Conservation (phyloP, 2,888 invertebrate genomes). For the Coleophora flavipennella region DNA sequence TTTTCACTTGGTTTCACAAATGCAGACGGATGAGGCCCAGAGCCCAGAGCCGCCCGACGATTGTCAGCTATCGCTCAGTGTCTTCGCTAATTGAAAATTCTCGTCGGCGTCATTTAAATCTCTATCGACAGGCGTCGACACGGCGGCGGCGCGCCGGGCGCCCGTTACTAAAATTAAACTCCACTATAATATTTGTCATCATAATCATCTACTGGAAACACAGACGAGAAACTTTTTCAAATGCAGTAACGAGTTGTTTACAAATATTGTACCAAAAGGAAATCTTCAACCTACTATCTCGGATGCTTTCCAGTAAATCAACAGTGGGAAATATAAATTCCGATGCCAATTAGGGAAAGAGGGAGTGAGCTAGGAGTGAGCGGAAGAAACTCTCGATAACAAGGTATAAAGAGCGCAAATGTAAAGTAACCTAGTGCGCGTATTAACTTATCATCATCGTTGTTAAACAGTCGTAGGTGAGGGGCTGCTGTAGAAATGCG, state of each 20-base stretch:
- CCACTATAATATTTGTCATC: conserved; percentile 37
- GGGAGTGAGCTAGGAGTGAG: conserved; percentile 53
- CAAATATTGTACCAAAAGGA: no score
- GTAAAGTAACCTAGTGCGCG: conserved; percentile 56
- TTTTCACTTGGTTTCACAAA: conserved; percentile 69
- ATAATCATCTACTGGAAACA: conserved; percentile 18
- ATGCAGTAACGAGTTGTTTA: background rate
- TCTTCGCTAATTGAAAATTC: conserved; percentile 68
- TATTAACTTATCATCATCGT: no score
- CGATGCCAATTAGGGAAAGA: conserved; percentile 64
- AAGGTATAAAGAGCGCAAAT: conserved; percentile 56
- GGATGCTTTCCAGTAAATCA: no score
- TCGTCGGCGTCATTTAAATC: conserved; percentile 64
- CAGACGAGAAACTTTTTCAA: conserved; percentile 19
- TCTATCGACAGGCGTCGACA: conserved; percentile 49
- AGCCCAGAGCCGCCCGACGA: conserved; percentile 51
- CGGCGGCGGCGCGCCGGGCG: no score
- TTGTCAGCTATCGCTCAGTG: conserved; percentile 66
- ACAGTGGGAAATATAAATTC: conserved; percentile 45
- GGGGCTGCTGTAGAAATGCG: no score
- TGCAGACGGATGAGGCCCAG: conserved; percentile 60
- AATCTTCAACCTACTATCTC: no score
- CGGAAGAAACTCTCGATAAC: conserved; percentile 64
- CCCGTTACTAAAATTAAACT: conserved; percentile 45
- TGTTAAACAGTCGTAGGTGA: no score